Evolutionary conservation across 2,113 vertebrate species (phyloP).

Genomic region (Gyps fulvus): DNA sequence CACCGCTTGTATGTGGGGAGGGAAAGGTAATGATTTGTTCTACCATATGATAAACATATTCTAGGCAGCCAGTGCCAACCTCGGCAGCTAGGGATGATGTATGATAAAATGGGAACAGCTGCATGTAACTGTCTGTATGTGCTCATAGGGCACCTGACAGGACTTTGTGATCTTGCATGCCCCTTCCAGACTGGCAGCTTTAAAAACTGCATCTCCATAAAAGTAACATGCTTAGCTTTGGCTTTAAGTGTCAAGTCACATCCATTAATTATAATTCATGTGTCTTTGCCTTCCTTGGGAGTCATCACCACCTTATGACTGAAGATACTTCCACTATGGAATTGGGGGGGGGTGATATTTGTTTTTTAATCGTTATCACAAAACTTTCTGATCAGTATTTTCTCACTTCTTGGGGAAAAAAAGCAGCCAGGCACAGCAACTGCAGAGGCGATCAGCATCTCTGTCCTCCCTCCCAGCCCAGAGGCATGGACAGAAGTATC

Average conservation of each 20-base stretch:
- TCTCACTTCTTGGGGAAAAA: not conserved
- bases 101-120: not conserved
- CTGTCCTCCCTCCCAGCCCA: not conserved
- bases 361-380: not conserved
- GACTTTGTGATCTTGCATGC: not conserved
- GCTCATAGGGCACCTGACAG: not conserved
- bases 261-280: not conserved
- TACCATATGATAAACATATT: not conserved
- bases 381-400: not conserved
- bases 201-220: not conserved
- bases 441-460: not conserved
- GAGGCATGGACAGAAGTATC: not conserved
- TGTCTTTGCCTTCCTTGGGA: not conserved
- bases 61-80: not conserved
- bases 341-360: not conserved
- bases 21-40: not conserved
- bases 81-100: not conserved
- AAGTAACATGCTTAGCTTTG: not conserved
- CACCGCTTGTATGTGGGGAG: accelerated
- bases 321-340: not conserved
- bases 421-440: not conserved
- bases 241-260: not conserved
- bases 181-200: not conserved
- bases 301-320: not conserved
- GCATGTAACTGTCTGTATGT: not conserved